Base-by-base conservation (phyloP, 1,140 invertebrate genomes). In the Apis dorsata region DNA sequence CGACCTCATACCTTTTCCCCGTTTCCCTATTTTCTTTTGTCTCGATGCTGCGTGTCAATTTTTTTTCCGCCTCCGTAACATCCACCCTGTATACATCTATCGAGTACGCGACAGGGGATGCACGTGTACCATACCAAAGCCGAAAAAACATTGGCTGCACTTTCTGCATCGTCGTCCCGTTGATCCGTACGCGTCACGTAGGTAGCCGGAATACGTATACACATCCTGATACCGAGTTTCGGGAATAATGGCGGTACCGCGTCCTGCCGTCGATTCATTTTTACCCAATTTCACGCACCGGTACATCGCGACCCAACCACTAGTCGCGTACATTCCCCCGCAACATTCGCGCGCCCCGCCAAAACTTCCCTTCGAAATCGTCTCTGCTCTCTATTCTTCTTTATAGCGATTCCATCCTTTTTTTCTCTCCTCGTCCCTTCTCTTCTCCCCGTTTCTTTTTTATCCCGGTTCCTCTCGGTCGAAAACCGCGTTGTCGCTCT, bases 211-310 rank as follows among this genome's bases (percentile, higher is more conserved):
- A 17, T 21, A 59, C 53, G 72, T 75, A 59, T 12, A 34, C 74
- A 71, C 51, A 57, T 72, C 65, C 68, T 19, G 81, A 65, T 83
- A 72, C 81, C 19, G 68, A 71, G 68, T 81, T 79, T 84, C 71
- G 65, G 49, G 65, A 81, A 81, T 84, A 81, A 84, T 84, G 79
- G 63, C 83, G 65, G 87, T 44, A 57, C 59, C 77, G 73, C 53
- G 81, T 80, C 65, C 70, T 62, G 73, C 15, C 69, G 78, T 73
- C 69, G 80, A 75, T 85, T 87, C 86, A 89, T 91, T 87, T 89
- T 88, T 87, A 85, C 76, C 84, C 84, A 90, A 89, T 90, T 90
- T 90, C 89, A 89, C 87, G 88, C 84, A 83, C 85, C 82, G 88
- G 81, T 89, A 84, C 85, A 84, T 84, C 55, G 53, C 69, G 28